Base-by-base conservation (phyloP, 2,888 invertebrate species). In the Dione juno region DNA sequence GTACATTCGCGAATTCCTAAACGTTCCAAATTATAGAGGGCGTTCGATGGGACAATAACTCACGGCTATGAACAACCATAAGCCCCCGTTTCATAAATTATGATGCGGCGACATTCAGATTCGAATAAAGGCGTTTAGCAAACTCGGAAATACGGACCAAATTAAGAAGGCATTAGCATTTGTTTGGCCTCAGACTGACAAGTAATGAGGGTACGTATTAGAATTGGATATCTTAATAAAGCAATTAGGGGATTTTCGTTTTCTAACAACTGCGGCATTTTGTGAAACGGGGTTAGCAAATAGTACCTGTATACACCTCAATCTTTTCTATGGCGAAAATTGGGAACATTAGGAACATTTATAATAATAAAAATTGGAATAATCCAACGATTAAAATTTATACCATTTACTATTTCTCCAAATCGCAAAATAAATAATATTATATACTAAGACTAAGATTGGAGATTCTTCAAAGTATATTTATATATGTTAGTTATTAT, bases 1-100 rank as follows among this genome's bases (percentile, higher is more conserved):
- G 68, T 71, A 70, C 71, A 74, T 73, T 67, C 66, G 63, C 67
- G 65, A 72, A 74, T 75, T 70, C 74, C 72, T 41, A 72, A 74
- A 58, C 72, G 67, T 68, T 71, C 74, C 45, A 57, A 78, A 77
- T 77, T 74, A 75, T 75, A 73, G 74, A 72, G 75, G 74, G 70
- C 73, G 74, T 74, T 78, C 77, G 75, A 79, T 77, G 75, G 74
- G 68, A 77, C 77, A 75, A 81, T 84, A 88, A 87, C 77, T 89
- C 86, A 88, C 82, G 78, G 80, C 78, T 80, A 84, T 84, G 82
- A 86, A 85, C 85, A 83, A 83, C 77, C 69, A 76, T 87, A 87
- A 88, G 88, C 87, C 77, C 76, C 76, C 77, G 73, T 72, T 78
- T 80, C 83, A 84, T 91, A 89, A 89, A 89, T 91, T 89, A 88